These are phyloP conservation scores for Blomia tropicalis DNA, from an alignment of 2,888 invertebrate species.

Conservation along the genomic window DNA sequence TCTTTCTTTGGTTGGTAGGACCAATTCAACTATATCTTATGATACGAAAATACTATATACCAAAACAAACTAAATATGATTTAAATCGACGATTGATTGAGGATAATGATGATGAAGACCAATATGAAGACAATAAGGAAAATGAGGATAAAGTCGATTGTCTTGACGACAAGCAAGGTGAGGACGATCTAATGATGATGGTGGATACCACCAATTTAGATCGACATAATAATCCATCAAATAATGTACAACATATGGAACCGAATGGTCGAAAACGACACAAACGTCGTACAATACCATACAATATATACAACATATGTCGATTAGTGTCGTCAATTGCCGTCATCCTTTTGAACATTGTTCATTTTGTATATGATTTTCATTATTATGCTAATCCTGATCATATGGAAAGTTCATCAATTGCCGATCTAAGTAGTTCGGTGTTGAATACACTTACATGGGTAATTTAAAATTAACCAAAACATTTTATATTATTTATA, in stretches of 20 bases:
- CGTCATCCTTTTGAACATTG: slow-evolving; percentile 8
- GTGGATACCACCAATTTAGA: too few species aligned
- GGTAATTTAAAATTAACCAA: background rate
- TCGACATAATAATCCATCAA: too few species aligned
- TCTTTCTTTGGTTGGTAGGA: background rate
- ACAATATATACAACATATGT: slow-evolving; percentile 26
- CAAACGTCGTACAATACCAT: slow-evolving; percentile 25
- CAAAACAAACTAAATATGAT: background rate
- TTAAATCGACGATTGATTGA: too few species aligned
- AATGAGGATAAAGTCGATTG: too few species aligned
- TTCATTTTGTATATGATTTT: background rate
- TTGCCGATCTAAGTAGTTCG: background rate
- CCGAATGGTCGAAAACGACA: too few species aligned
- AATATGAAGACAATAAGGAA: slow-evolving; percentile 25
- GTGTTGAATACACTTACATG: background rate
- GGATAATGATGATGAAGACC: background rate
- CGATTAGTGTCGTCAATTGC: slow-evolving; percentile 19
- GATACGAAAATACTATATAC: too few species aligned
- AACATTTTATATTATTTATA: background rate
- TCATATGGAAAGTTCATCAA: too few species aligned
- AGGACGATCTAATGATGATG: too few species aligned
- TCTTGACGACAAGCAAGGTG: too few species aligned
- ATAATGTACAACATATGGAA: too few species aligned
- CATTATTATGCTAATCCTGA: background rate
- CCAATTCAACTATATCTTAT: background rate